A percentile compares a stretch with the other conserved stretches of the same genome.
Conservation (phyloP, 2,888 invertebrate genomes). For the Tridacna gigas region DNA sequence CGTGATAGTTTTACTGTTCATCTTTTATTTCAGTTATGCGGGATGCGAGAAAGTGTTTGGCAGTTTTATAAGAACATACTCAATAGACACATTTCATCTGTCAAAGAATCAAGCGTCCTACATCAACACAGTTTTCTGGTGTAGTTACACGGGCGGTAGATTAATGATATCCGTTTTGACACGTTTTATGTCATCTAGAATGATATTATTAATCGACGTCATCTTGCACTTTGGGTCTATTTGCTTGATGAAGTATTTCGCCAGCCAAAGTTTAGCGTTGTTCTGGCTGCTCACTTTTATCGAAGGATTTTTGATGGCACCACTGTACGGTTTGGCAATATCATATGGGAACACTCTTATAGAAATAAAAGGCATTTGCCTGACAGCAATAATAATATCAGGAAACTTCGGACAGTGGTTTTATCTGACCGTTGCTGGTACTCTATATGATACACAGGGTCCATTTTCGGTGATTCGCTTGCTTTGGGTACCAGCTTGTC, state of each 20-base stretch:
- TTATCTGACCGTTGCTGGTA: constrained; percentile 43
- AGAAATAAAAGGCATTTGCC: constrained; percentile 40
- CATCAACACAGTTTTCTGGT: constrained; percentile 48
- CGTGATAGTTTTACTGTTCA: constrained; percentile 26
- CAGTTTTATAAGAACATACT: constrained; percentile 47
- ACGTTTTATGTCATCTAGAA: constrained; percentile 29
- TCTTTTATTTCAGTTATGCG: constrained; percentile 46
- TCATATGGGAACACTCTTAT: constrained; percentile 45
- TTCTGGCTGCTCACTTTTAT: constrained; percentile 44
- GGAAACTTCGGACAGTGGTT: constrained; percentile 52
- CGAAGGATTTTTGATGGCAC: constrained; percentile 45
- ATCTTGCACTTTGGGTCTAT: constrained; percentile 21
- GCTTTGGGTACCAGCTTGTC: not conserved
- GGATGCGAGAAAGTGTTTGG: constrained; percentile 50
- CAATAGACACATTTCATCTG: constrained; percentile 49
- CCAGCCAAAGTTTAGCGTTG: constrained; percentile 1
- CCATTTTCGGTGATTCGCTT: constrained; percentile 7
- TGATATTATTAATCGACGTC: constrained; percentile 19
- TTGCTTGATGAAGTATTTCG: constrained; percentile 28
- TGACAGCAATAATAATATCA: constrained; percentile 47
- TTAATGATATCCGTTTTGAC: constrained; percentile 39
- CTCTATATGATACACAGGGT: constrained; percentile 45
- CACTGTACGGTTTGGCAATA: constrained; percentile 48
- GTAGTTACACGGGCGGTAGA: constrained; percentile 40
- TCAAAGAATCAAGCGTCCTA: constrained; percentile 40